phyloP scores from a whole-genome alignment of 2,888 invertebrate genomes.

The Oxytorus armatus region DNA sequence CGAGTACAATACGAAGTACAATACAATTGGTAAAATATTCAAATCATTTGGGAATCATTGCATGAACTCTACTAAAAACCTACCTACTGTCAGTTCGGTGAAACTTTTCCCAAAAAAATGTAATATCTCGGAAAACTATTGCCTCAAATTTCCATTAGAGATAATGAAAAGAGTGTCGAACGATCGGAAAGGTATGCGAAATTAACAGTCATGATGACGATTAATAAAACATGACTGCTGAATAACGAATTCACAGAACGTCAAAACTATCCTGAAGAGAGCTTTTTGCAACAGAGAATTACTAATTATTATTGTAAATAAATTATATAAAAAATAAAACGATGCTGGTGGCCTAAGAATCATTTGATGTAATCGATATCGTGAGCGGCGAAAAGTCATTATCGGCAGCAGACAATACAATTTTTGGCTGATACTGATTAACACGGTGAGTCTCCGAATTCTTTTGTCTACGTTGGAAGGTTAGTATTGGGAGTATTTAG shows the following conservation, averaged over 20 bases:
- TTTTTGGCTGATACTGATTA: not conserved
- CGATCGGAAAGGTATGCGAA: not conserved
- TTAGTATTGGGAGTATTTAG: slow-evolving; percentile 30
- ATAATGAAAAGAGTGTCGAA: not conserved
- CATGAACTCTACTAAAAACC: not conserved
- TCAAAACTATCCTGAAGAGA: not conserved
- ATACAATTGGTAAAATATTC: not conserved
- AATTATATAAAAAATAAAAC: no score
- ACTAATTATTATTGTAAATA: not conserved
- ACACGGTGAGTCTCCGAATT: not conserved
- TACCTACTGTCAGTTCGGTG: not conserved
- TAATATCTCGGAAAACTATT: not conserved
- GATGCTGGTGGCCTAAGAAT: no score
- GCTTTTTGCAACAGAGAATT: not conserved
- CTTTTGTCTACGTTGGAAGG: slow-evolving; percentile 9
- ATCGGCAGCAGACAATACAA: no score
- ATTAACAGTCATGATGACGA: slow-evolving; percentile 54
- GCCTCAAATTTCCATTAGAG: not conserved
- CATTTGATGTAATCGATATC: no score
- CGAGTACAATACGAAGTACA: no score
- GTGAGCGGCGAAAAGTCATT: no score
- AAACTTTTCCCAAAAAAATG: not conserved
- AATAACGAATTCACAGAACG: not conserved
- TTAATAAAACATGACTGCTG: slow-evolving; percentile 22
- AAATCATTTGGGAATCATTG: not conserved